A percentile compares a stretch with the other conserved stretches of the same genome.
Conservation (phyloP, 2,113 vertebrate species). For the Nibea coibor region DNA sequence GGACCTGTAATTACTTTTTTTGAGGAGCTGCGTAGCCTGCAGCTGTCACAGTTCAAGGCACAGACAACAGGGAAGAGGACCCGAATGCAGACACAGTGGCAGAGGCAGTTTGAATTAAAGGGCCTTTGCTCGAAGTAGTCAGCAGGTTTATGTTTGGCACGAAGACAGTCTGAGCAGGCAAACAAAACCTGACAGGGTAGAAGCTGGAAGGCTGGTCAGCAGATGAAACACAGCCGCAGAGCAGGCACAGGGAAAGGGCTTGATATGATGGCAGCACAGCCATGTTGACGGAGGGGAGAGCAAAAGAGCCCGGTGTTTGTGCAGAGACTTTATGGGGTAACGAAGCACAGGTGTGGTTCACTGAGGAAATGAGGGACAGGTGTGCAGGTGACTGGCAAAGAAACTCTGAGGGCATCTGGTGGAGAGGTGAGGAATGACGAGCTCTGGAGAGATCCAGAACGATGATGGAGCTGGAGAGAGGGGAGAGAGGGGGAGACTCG, state of each 20-base stretch:
- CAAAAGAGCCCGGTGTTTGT: background rate
- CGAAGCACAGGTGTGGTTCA: background rate
- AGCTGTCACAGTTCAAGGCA: background rate
- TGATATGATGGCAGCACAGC: background rate
- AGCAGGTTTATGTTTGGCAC: background rate
- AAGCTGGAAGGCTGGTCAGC: background rate
- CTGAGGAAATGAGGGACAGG: background rate
- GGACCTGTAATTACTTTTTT: background rate
- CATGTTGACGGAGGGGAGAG: background rate
- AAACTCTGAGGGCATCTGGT: slow-evolving; percentile 7
- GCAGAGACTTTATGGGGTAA: background rate
- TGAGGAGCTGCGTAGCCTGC: background rate
- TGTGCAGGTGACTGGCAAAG: background rate
- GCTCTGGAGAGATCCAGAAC: background rate
- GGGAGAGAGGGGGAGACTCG: background rate
- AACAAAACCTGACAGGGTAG: background rate
- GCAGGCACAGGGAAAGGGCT: background rate
- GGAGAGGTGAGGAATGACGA: background rate
- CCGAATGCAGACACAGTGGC: background rate
- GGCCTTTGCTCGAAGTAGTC: background rate
- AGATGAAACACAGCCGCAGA: background rate
- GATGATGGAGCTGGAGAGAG: too few relatives aligned
- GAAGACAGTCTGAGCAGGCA: background rate
- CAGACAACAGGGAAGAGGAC: background rate
- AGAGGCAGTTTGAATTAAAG: background rate